Conservation (phyloP, 2,888 invertebrate genomes). For the Drosophila incognita region DNA sequence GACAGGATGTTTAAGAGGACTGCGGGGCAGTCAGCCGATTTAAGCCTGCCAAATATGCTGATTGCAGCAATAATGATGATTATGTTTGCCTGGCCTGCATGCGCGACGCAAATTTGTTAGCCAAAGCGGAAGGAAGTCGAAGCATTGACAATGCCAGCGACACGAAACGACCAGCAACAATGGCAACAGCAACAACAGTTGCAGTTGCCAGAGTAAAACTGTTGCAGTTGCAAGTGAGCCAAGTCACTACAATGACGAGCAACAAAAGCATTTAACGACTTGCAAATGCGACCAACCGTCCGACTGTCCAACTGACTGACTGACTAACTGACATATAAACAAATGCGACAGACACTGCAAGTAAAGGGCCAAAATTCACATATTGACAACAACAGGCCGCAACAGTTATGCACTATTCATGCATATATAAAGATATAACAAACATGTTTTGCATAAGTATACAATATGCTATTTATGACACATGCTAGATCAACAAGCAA, state of each 20-base stretch:
- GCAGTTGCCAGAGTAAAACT: slow-evolving; percentile 31
- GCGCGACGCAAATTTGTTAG: slow-evolving; percentile 79
- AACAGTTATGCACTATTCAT: slow-evolving; percentile 17
- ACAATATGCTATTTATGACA: too few species aligned
- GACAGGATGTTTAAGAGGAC: not conserved
- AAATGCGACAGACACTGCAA: slow-evolving; percentile 52
- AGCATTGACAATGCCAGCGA: slow-evolving; percentile 78
- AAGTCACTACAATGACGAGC: slow-evolving; percentile 44
- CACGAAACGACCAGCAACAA: slow-evolving; percentile 64
- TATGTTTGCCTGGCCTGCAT: slow-evolving; percentile 76
- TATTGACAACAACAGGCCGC: slow-evolving; percentile 17
- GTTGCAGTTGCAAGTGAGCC: slow-evolving; percentile 45
- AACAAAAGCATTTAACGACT: slow-evolving; percentile 79
- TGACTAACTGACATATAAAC: slow-evolving; percentile 65
- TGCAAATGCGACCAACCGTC: slow-evolving; percentile 61
- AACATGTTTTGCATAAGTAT: not conserved
- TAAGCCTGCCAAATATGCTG: slow-evolving; percentile 76
- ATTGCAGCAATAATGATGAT: slow-evolving; percentile 78
- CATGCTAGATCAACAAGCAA: not conserved
- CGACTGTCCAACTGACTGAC: slow-evolving; percentile 26
- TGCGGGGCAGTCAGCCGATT: slow-evolving; percentile 15
- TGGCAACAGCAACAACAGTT: slow-evolving; percentile 22
- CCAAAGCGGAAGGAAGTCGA: slow-evolving; percentile 76
- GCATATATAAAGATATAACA: not conserved
- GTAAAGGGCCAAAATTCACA: not conserved